These are phyloP conservation scores for Scaptodrosophila lebanonensis DNA, from an alignment of 1,140 invertebrate genomes.

Conservation along the genomic window DNA sequence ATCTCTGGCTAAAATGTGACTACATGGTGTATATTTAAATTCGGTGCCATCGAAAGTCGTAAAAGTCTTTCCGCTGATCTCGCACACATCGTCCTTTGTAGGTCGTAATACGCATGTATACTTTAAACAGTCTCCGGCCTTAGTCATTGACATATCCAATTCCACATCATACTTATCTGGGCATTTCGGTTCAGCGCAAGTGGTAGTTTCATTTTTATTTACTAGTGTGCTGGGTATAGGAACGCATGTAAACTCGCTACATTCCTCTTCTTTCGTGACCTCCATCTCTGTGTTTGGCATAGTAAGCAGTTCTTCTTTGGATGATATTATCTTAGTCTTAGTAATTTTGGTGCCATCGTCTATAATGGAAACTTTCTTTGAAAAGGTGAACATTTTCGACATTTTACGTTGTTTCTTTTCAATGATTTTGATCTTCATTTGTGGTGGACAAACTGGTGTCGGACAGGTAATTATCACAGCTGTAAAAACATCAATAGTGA, in stretches of 20 bases:
- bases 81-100: constrained; percentile 82
- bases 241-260: constrained; percentile 71
- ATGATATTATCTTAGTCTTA: constrained; percentile 63
- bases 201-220: constrained; percentile 54
- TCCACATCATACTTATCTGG: constrained; percentile 79
- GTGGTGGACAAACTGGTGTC: constrained; percentile 79
- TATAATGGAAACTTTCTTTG: constrained; percentile 56
- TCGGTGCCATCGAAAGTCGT: constrained; percentile 87
- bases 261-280: constrained; percentile 56
- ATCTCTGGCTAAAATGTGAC: constrained; percentile 86
- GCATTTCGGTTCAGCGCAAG: constrained; percentile 80
- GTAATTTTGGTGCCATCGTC: constrained; percentile 60
- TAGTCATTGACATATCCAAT: constrained; percentile 71
- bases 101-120: constrained; percentile 81
- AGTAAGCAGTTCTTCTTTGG: constrained; percentile 51
- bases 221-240: constrained; percentile 56
- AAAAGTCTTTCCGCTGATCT: constrained; percentile 85
- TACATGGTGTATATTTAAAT: constrained; percentile 87
- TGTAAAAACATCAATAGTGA: constrained; percentile 1
- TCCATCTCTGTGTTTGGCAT: constrained; percentile 51
- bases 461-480: constrained; percentile 74
- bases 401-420: constrained; percentile 68
- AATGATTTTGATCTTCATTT: constrained; percentile 78
- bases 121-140: constrained; percentile 77
- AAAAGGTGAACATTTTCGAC: constrained; percentile 73